A percentile compares a stretch with the other conserved stretches of the same genome.
Conservation (phyloP, 1,140 invertebrate species). For the Nephotettix cincticeps region DNA sequence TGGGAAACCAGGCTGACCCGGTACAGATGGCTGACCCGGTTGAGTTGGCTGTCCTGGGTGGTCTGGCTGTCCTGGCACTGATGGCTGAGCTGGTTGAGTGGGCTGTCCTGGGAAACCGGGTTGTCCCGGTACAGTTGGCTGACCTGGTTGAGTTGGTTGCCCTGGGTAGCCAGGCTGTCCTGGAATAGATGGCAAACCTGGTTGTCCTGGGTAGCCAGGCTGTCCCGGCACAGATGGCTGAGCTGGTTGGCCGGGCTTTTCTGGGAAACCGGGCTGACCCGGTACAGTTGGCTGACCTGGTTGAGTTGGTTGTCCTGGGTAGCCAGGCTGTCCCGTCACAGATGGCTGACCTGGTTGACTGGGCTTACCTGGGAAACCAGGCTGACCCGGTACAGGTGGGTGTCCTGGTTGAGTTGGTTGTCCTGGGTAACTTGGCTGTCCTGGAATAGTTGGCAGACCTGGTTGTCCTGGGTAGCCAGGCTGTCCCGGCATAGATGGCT, state of each 20-base stretch:
- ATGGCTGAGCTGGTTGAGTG: no score
- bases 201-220: slow-evolving; percentile 31
- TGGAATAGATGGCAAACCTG: slow-evolving; percentile 14
- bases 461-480: slow-evolving; percentile 35
- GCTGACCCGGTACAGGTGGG: slow-evolving; percentile 36
- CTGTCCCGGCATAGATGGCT: slow-evolving; percentile 8
- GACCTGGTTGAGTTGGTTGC: slow-evolving; percentile 33
- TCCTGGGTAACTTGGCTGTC: no score
- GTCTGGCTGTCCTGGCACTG: no score
- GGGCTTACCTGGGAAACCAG: slow-evolving; percentile 41
- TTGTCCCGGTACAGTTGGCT: slow-evolving; percentile 27
- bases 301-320: slow-evolving; percentile 31
- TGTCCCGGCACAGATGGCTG: neutral
- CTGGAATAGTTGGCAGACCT: no score
- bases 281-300: slow-evolving; percentile 32
- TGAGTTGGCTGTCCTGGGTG: no score
- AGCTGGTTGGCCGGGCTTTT: neutral
- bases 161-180: slow-evolving; percentile 34
- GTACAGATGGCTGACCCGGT: no score
- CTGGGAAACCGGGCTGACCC: slow-evolving; percentile 8
- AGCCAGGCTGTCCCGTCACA: slow-evolving; percentile 31
- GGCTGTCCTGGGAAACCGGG: slow-evolving; percentile 32
- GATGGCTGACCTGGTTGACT: slow-evolving; percentile 24
- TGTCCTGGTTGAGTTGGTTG: slow-evolving; percentile 32
- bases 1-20: no score